phyloP scores from a whole-genome alignment of 1,140 invertebrate species.

The Aphaenogaster floridana region DNA sequence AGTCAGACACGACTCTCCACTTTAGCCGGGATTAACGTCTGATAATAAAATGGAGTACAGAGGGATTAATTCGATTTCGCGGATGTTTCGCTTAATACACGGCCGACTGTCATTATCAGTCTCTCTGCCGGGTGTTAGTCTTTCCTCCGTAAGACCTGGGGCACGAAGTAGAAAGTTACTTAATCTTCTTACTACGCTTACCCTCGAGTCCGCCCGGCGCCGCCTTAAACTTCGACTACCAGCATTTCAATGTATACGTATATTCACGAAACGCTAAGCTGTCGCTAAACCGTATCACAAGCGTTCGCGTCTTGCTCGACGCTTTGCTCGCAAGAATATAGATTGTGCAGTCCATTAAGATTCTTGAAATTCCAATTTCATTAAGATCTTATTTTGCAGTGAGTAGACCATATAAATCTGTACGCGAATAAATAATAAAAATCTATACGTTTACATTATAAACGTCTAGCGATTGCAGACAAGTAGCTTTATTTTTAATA shows the following conservation, averaged over 20 bases:
- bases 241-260: conserved; percentile 56
- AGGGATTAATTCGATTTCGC: conserved; percentile 63
- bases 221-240: conserved; percentile 63
- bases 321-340: background rate
- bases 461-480: background rate
- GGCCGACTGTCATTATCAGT: conserved; percentile 71
- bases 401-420: background rate
- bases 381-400: background rate
- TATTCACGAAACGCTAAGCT: conserved; percentile 54
- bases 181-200: conserved; percentile 72
- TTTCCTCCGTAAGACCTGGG: conserved; percentile 57
- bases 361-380: background rate
- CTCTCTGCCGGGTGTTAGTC: conserved; percentile 67
- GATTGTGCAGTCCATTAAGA: conserved; percentile 4
- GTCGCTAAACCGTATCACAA: conserved; percentile 51
- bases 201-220: conserved; percentile 38
- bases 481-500: background rate
- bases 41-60: conserved; percentile 54
- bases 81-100: conserved; percentile 64
- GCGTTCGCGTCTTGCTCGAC: conserved; percentile 19
- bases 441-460: background rate
- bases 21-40: conserved; percentile 55
- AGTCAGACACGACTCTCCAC: conserved; percentile 60
- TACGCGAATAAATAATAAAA: background rate
- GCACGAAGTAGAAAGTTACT: conserved; percentile 67